Percentiles rank a stretch among this genome's conserved stretches.
These are phyloP conservation scores for Sphaerodactylus townsendi DNA, from an alignment of 2,113 vertebrate species.

Conservation along the genomic window DNA sequence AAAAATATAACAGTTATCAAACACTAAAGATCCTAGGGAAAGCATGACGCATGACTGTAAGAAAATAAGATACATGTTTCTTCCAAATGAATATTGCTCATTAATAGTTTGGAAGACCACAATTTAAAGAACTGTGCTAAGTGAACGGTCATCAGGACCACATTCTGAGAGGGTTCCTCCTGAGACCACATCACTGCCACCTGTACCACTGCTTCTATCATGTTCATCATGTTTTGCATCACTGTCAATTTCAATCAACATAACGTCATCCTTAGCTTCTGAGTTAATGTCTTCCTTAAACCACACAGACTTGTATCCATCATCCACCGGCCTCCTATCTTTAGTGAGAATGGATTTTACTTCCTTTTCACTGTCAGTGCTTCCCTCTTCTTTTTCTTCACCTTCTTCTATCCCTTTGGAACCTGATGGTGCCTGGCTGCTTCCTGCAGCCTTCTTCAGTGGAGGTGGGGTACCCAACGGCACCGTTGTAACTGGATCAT, in stretches of 20 bases:
- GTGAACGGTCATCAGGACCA: background rate
- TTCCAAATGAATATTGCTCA: background rate
- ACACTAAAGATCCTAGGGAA: background rate
- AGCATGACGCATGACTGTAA: background rate
- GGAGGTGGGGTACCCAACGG: slow-evolving; percentile 51
- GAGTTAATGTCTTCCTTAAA: slow-evolving; percentile 82
- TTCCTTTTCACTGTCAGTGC: slow-evolving; percentile 71
- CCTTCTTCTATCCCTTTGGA: background rate
- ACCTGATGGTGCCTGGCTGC: slow-evolving; percentile 44
- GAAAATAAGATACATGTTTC: background rate
- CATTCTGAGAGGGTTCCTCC: background rate
- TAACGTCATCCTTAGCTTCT: slow-evolving; percentile 63
- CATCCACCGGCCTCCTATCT: slow-evolving; percentile 71
- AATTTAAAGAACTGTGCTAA: background rate
- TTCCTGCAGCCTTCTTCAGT: slow-evolving; percentile 15
- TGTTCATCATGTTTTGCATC: slow-evolving; percentile 57
- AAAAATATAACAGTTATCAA: background rate
- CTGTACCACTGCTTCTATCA: background rate
- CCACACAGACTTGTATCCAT: slow-evolving; percentile 82
- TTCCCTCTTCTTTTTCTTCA: background rate
- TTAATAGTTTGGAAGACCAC: background rate
- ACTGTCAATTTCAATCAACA: slow-evolving; percentile 78
- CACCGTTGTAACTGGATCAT: too few relatives aligned
- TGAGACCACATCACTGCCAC: background rate
- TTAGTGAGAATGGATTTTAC: slow-evolving; percentile 69